Percentiles rank a stretch among this genome's conserved stretches.
Conservation (phyloP, 1,140 invertebrate species). For the Hypsibius dujardini region DNA sequence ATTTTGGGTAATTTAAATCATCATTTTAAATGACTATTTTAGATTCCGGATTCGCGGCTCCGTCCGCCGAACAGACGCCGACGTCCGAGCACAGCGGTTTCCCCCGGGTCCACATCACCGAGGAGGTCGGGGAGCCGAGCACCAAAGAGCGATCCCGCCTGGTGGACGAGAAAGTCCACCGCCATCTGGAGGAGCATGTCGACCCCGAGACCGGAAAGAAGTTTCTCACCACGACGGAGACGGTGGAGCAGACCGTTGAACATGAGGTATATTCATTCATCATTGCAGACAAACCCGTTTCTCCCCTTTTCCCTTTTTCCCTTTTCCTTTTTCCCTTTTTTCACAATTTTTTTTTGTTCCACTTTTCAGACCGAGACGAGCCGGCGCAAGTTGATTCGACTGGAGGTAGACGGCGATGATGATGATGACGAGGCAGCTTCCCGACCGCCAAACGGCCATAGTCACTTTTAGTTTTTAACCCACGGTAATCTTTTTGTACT, state of each 20-base stretch:
- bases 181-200: slow-evolving; percentile 65
- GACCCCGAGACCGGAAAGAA: slow-evolving; percentile 63
- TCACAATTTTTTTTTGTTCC: neutral
- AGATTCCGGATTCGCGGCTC: slow-evolving; percentile 23
- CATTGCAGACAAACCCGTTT: neutral
- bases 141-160: slow-evolving; percentile 69
- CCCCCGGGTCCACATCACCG: slow-evolving; percentile 59
- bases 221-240: slow-evolving; percentile 68
- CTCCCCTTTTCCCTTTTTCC: no score
- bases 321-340: no score
- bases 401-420: neutral
- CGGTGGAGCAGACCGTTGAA: slow-evolving; percentile 81
- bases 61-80: slow-evolving; percentile 25
- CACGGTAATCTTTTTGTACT: no score
- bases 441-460: neutral
- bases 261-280: slow-evolving; percentile 54
- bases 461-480: neutral
- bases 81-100: slow-evolving; percentile 40
- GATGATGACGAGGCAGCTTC: neutral
- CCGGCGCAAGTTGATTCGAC: neutral
- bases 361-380: slow-evolving; percentile 9
- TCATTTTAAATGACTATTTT: slow-evolving; percentile 19
- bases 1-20: no score
- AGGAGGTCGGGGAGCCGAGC: slow-evolving; percentile 52
- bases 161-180: slow-evolving; percentile 64